Percentiles rank a stretch among this genome's conserved stretches.
These are phyloP conservation scores for Piscicola geometra DNA, from an alignment of 2,888 invertebrate species.

Conservation along the genomic window DNA sequence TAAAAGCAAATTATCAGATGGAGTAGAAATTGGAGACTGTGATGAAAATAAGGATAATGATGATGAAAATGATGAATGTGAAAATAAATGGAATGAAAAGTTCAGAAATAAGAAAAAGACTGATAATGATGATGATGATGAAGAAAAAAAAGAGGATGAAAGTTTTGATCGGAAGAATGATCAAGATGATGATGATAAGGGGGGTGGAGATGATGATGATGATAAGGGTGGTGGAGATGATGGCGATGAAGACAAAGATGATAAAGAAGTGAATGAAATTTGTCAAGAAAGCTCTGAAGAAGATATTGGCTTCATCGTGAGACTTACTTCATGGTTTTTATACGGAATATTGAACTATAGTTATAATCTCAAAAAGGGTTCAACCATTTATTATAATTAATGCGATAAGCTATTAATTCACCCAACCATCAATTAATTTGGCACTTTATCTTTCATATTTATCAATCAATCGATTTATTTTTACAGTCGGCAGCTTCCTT, in stretches of 20 bases:
- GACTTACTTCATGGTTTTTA: too few relatives aligned
- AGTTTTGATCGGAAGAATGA: neutral
- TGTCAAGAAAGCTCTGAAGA: constrained; percentile 5
- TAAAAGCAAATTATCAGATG: too few relatives aligned
- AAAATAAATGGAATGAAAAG: neutral
- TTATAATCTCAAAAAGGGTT: too few relatives aligned
- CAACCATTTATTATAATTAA: too few relatives aligned
- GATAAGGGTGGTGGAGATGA: neutral
- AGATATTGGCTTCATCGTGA: neutral
- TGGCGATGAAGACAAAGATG: neutral
- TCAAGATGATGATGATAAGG: neutral
- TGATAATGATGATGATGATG: constrained; percentile 12
- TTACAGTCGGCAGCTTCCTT: constrained; percentile 51
- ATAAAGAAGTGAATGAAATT: neutral
- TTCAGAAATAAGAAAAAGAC: neutral
- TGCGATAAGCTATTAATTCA: too few relatives aligned
- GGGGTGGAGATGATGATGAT: constrained; percentile 15
- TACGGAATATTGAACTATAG: too few relatives aligned
- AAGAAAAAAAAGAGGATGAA: neutral
- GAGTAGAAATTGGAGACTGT: neutral
- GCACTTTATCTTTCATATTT: too few relatives aligned
- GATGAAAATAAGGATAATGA: neutral
- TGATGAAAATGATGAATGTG: neutral
- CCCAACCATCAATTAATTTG: too few relatives aligned
- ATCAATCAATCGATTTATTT: too few relatives aligned